A percentile compares a stretch with the other conserved stretches of the same genome.
Conservation (phyloP, 1,140 invertebrate species). For the Piezodorus guildinii region DNA sequence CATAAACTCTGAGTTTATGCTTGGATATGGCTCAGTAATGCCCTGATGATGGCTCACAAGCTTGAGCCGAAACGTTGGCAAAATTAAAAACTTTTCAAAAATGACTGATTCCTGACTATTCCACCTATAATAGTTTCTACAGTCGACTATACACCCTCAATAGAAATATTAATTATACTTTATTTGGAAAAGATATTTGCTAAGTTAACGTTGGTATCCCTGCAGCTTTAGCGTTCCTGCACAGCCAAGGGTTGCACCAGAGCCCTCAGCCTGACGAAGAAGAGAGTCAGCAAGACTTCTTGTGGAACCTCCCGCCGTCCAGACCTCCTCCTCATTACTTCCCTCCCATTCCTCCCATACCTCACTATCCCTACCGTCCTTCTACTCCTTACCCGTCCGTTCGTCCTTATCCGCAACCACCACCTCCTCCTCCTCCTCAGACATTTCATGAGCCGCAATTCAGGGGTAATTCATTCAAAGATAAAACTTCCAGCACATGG, state of each 20-base stretch:
- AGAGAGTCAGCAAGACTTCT: conserved; percentile 20
- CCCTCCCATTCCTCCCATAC: conserved; percentile 11
- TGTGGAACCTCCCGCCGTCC: conserved; percentile 18
- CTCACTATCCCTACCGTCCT: not conserved
- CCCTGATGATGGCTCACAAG: too few relatives aligned
- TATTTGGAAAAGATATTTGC: too few relatives aligned
- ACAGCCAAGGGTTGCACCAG: conserved; percentile 11
- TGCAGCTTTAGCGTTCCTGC: conserved; percentile 19
- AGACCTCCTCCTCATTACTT: not conserved
- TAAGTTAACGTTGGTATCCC: not conserved
- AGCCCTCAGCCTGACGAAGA: conserved; percentile 1
- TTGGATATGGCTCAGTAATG: too few relatives aligned
- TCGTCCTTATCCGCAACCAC: conserved; percentile 1
- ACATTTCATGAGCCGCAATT: not conserved
- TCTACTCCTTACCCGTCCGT: not conserved
- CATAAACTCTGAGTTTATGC: too few relatives aligned
- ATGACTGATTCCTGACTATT: too few relatives aligned
- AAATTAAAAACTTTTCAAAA: too few relatives aligned
- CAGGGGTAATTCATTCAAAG: too few relatives aligned
- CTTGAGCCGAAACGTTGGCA: too few relatives aligned
- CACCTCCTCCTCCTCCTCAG: conserved; percentile 15
- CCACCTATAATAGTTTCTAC: too few relatives aligned
- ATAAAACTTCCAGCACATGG: not conserved
- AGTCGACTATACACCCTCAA: too few relatives aligned
- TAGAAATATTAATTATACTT: too few relatives aligned